These are phyloP conservation scores for Fulmarus glacialis DNA, from an alignment of 2,113 vertebrate species.

Conservation along the genomic window DNA sequence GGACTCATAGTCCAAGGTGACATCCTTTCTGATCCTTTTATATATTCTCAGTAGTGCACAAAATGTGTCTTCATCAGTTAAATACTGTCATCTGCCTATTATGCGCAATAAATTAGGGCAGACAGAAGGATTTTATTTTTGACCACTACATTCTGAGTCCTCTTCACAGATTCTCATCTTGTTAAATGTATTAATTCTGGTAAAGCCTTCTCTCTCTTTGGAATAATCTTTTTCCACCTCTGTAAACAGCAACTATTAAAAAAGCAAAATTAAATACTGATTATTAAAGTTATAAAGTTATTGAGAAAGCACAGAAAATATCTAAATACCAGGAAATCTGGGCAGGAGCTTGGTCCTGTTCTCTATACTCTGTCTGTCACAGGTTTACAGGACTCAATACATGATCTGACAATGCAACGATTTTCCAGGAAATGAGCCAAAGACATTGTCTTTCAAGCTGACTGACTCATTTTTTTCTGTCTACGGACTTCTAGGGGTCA, in stretches of 20 bases:
- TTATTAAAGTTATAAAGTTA: not conserved
- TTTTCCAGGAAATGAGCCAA: not conserved
- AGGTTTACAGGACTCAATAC: not conserved
- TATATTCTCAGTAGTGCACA: not conserved
- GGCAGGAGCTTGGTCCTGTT: not conserved
- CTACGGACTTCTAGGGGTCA: not conserved
- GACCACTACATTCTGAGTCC: not conserved
- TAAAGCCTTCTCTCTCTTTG: not conserved
- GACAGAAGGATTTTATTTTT: not conserved
- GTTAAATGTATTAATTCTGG: not conserved
- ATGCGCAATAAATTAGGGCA: not conserved
- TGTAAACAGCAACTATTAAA: not conserved
- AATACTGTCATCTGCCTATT: not conserved
- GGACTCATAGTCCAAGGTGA: not conserved
- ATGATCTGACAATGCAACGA: not conserved
- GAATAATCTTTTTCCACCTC: not conserved
- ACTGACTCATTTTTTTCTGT: not conserved
- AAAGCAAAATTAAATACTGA: not conserved
- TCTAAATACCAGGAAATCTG: not conserved
- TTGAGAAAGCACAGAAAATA: not conserved
- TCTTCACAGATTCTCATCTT: not conserved
- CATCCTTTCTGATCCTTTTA: not conserved
- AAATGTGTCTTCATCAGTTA: not conserved
- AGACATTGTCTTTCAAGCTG: not conserved
- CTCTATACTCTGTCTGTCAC: not conserved